These are phyloP conservation scores for Ceratosolen fusciceps DNA, from an alignment of 1,140 invertebrate species.

Conservation along the genomic window DNA sequence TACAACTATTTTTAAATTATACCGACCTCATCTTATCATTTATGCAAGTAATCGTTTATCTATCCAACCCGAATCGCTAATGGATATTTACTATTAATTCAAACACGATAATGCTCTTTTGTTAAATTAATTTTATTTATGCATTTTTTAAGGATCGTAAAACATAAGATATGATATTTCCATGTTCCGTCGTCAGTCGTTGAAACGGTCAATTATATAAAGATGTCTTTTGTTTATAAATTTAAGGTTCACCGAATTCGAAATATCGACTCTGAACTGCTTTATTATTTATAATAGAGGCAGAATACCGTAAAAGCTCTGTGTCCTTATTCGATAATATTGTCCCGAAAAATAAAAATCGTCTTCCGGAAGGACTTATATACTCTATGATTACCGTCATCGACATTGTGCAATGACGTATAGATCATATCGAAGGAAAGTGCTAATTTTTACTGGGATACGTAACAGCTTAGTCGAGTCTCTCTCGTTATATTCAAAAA, in stretches of 20 bases:
- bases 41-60: background rate
- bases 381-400: constrained; percentile 16
- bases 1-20: no score
- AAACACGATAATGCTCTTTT: background rate
- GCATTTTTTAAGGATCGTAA: background rate
- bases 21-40: background rate
- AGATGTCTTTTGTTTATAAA: no score
- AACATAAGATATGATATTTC: background rate
- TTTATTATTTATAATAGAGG: no score
- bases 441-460: constrained; percentile 15
- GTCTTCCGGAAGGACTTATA: no score
- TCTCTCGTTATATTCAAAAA: background rate
- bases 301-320: no score
- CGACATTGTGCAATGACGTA: constrained; percentile 9
- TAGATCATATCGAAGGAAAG: constrained; percentile 22
- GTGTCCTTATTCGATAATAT: no score
- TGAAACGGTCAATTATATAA: background rate
- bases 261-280: no score
- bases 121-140: background rate
- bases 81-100: no score
- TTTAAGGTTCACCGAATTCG: no score
- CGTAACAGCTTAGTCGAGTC: background rate
- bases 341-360: no score
- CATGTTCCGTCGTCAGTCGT: background rate
- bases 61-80: background rate